Evolutionary conservation across 2,113 vertebrate species (phyloP).

Genomic region (Balaeniceps rex): DNA sequence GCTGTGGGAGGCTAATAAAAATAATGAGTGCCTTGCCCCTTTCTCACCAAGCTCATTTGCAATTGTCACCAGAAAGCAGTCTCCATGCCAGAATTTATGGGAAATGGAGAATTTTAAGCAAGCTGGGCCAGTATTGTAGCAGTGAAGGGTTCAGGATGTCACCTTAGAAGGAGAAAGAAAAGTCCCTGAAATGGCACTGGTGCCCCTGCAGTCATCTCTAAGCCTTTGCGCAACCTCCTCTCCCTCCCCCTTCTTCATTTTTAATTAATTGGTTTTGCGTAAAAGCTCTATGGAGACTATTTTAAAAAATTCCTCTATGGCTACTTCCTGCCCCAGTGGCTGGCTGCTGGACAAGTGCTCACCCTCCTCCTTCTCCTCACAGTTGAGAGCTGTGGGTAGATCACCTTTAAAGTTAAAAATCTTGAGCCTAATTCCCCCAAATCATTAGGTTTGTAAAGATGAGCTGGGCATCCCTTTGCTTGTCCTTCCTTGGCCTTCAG

Average conservation of each 20-base stretch:
- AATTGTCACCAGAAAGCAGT: not conserved
- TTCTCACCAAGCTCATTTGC: not conserved
- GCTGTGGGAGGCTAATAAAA: slow-evolving; percentile 41
- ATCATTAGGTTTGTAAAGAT: not conserved
- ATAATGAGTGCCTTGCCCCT: not conserved
- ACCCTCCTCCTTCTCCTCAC: not conserved
- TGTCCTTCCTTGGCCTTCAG: not conserved
- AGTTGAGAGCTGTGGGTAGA: not conserved
- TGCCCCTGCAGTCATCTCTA: not conserved
- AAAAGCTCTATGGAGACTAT: slow-evolving; percentile 30
- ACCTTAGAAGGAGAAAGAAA: not conserved
- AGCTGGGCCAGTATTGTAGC: not conserved
- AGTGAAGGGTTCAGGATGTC: not conserved
- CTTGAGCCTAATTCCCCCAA: not conserved
- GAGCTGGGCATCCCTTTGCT: not conserved
- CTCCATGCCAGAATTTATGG: not conserved
- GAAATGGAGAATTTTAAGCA: slow-evolving; percentile 5
- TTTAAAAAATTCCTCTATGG: slow-evolving; percentile 53
- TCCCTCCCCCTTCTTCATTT: not conserved
- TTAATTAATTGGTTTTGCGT: not conserved
- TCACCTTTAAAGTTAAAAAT: not conserved
- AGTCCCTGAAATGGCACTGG: not conserved
- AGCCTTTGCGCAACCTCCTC: not conserved
- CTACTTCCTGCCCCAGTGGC: slow-evolving; percentile 28
- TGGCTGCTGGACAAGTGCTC: slow-evolving; percentile 18